These are phyloP conservation scores for Panagrolaimus sp. DNA, from an alignment of 1,140 invertebrate genomes.

Conservation along the genomic window DNA sequence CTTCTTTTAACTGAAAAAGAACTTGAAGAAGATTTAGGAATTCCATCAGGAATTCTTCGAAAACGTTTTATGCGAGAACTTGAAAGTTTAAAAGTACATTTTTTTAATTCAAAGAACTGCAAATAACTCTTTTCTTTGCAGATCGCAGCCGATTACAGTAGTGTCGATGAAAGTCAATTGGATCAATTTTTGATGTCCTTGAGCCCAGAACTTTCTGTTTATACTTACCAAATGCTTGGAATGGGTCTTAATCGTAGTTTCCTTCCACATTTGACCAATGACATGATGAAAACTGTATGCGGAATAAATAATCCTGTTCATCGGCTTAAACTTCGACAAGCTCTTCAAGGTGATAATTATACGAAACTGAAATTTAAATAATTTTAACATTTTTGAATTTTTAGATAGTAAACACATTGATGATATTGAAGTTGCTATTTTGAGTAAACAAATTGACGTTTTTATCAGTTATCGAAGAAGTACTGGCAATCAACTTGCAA, in stretches of 20 bases:
- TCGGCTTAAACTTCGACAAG: conserved; percentile 77
- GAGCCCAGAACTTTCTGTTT: conserved; percentile 84
- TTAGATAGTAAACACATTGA: conserved; percentile 57
- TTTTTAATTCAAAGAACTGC: conserved; percentile 6
- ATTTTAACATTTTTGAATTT: conserved; percentile 22
- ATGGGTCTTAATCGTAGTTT: conserved; percentile 77
- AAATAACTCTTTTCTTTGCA: conserved; percentile 21
- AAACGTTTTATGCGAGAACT: conserved; percentile 88
- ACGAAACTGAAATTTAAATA: conserved; percentile 26
- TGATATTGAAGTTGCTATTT: conserved; percentile 60
- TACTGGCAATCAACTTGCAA: conserved; percentile 92
- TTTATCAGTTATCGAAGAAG: conserved; percentile 96
- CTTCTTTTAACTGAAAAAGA: conserved; percentile 86
- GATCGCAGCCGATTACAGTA: conserved; percentile 85
- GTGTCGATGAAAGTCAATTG: conserved; percentile 80
- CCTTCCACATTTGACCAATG: conserved; percentile 71
- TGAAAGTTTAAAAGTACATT: conserved; percentile 79
- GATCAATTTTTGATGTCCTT: conserved; percentile 82
- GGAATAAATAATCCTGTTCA: conserved; percentile 89
- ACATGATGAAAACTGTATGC: conserved; percentile 82
- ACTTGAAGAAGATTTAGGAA: conserved; percentile 81
- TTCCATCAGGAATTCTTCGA: conserved; percentile 84
- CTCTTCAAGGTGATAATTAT: conserved; percentile 71
- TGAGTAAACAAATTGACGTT: conserved; percentile 69
- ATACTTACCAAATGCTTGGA: conserved; percentile 92